Evolutionary conservation across 2,113 vertebrate genomes (phyloP), one percentile per base, ranked within the genome.

Genomic region (Phoenicopterus ruber): DNA sequence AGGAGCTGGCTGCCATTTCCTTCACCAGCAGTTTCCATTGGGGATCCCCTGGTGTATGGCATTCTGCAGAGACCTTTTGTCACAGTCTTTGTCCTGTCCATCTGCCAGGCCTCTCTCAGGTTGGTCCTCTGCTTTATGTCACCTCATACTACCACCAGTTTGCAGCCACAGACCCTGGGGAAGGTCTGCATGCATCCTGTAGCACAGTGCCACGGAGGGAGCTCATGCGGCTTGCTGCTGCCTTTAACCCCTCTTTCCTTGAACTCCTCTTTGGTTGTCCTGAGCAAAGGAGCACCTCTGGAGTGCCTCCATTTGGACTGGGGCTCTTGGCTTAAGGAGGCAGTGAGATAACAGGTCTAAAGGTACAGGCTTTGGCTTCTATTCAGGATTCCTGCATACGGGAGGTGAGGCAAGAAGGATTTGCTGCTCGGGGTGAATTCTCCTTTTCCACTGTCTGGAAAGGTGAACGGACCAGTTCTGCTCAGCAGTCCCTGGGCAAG

Each of bases 321-420:
- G 50, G 54, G 31, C 49, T 59, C 26, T 9, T 8, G 54, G 21
- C 77, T 34, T 34, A 10, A 12, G 38, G 22, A 29, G 15, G 38
- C 42, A 31, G 22, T 3, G 66, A 42, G 11, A 9, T 34, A 13
- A 16, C 0, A 1, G 26, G 16, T 47, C 17, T 29, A 10, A 47
- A 47, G 34, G 42, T 26, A 4, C 44, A 12, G 31, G 7, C 14
- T 62, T 36, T 61, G 57, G 46, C 24, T 40, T 47, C 22, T 36
- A 8, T 5, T 42, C 38, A 5, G 66, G 77, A 6, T 34, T 29
- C 36, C 3, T 6, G 44, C 5, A 10, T 5, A 17, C 0, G 10
- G 62, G 61, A 49, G 34, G 25, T 22, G 54, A 9, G 42, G 22
- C 42, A 25, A 54, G 38, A 25, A 38, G 77, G 70, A n/a, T 63